Evolutionary conservation across 1,140 invertebrate genomes (phyloP), one percentile per base, ranked within the genome.

Genomic region (Eciton burchellii): DNA sequence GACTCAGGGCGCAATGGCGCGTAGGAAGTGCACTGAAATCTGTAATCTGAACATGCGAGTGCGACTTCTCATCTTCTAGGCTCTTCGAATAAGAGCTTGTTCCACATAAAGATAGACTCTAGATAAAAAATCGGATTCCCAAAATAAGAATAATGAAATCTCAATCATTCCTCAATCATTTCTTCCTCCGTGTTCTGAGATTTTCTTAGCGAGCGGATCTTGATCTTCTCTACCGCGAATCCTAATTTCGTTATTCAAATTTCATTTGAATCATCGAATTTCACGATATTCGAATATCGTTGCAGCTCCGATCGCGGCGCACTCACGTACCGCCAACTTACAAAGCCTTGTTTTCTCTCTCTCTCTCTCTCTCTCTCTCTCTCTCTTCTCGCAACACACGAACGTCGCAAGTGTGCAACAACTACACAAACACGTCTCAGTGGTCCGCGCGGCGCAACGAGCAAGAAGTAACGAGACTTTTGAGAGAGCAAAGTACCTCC

Each of bases 401-500:
- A 24, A 9, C 12, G 62, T 54, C 47, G 21, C 60, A 45, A 79
- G 21, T 77, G 35, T 43, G 41, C 35, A 21, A 70, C 74, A 57
- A 68, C 21, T 43, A 63, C 21, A 26, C 63, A 70, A 68, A 54
- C 52, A 56, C n/a, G 63, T 56, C n/a, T n/a, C 63, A n/a, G 14
- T 26, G 16, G 24, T 6, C 3, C 57, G n/a, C 35, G 35, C 35
- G 6, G 21, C 8, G 49, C 52, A 68, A 57, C 19, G 11, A 26
- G 14, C 21, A 26, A 66, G 43, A 68, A 65, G 16, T 19, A 57
- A 68, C 60, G 21, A 72, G 47, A 29, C 12, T 82, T 14, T 6
- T 26, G 60, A 56, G 35, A 68, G 59, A 12, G 19, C 45, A 29
- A 65, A 83, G 83, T 93, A 93, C 93, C 93, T 93, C 92, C 66